phyloP scores from a whole-genome alignment of 2,113 vertebrate species.

The Gymnocephalus cernua region DNA sequence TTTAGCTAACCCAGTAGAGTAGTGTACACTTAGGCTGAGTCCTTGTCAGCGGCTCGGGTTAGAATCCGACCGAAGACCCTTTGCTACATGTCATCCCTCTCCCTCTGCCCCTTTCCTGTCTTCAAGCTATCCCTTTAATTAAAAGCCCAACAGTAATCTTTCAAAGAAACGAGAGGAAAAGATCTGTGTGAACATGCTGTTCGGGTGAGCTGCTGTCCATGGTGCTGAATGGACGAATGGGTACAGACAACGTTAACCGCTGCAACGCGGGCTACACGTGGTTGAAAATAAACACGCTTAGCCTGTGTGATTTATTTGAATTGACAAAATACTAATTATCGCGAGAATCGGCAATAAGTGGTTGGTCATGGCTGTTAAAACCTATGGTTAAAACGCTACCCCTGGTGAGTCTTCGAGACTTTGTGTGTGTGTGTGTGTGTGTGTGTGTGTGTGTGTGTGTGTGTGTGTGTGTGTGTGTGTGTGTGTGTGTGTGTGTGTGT shows the following conservation, averaged over 20 bases:
- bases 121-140: too few relatives aligned
- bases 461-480: not conserved
- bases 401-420: not conserved
- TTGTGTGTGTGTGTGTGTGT: not conserved
- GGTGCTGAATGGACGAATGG: constrained; percentile 54
- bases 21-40: too few relatives aligned
- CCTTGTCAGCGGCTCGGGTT: too few relatives aligned
- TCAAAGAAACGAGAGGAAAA: not conserved
- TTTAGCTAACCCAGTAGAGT: too few relatives aligned
- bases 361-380: not conserved
- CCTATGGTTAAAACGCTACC: too few relatives aligned
- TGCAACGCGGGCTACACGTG: not conserved
- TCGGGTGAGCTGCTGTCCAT: constrained; percentile 57
- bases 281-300: not conserved
- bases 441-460: not conserved
- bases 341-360: constrained; percentile 1
- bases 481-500: constrained; percentile 17
- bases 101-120: too few relatives aligned
- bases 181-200: not conserved
- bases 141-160: too few relatives aligned
- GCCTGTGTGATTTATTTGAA: not conserved
- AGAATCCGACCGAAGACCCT: too few relatives aligned
- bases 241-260: too few relatives aligned
- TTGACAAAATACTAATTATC: not conserved
- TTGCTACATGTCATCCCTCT: too few relatives aligned